Evolutionary conservation across 2,113 vertebrate species (phyloP).

Genomic region (human (Homo sapiens)): DNA sequence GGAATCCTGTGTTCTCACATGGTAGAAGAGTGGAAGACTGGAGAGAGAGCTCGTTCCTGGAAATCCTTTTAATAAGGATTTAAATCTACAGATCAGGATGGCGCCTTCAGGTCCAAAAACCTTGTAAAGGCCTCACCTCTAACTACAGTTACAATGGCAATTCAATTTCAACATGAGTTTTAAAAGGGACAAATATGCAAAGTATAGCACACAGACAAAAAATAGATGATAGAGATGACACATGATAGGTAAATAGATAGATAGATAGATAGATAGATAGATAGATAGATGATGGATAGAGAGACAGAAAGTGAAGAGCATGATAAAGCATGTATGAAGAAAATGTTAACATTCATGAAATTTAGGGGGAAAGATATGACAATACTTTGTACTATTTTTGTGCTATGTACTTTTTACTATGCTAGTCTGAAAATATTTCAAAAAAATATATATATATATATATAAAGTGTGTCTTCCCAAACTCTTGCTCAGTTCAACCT

Average conservation of each 20-base stretch:
- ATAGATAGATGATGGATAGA: background rate
- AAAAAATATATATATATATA: background rate
- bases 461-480: background rate
- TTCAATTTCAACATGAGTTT: background rate
- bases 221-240: background rate
- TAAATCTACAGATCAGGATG: accelerated
- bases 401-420: background rate
- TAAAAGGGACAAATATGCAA: background rate
- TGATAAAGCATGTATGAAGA: background rate
- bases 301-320: background rate
- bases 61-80: background rate
- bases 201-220: background rate
- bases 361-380: background rate
- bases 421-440: background rate
- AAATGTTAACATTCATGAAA: background rate
- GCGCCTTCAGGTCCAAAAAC: accelerated
- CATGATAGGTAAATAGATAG: background rate
- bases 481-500: background rate
- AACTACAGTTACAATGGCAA: background rate
- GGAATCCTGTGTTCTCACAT: background rate
- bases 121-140: background rate
- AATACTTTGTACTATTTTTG: background rate
- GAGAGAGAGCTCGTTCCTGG: background rate
- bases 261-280: background rate
- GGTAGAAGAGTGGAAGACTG: too few relatives aligned